Evolutionary conservation across 1,140 invertebrate genomes (phyloP), one percentile per base, ranked within the genome.

Genomic region (Cephus cinctus): DNA sequence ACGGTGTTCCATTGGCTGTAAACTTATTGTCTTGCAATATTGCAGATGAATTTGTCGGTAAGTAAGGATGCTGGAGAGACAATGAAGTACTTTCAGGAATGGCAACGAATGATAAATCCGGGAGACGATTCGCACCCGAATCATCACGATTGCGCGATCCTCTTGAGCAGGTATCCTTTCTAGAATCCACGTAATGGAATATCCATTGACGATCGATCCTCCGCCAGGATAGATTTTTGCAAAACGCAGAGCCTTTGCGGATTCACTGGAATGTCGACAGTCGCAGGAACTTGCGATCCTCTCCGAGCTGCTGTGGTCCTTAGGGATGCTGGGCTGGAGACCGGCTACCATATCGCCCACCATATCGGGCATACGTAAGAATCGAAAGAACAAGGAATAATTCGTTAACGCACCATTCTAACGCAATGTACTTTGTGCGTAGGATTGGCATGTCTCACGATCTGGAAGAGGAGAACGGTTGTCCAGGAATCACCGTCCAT

Each of bases 141-240:
- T 56, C 86, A 87, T 61, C 86, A 88, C 68, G 86, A 88, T 60
- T 78, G 85, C 3, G 86, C 86, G 5, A 72, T 88, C 53, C 75
- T 88, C 22, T 60, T 88, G 25, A 87, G 86, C 30, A 84, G 81
- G 82, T 85, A 72, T 50, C 63, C 14, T 18, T 9, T 34, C 25
- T 6, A 27, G 6, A n/a, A n/a, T n/a, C n/a, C 25, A n/a, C 25
- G 25, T 8, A 27, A 27, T 8, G 6, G 6, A n/a, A 27, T 27
- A 8, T 27, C 25, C 25, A n/a, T 27, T n/a, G 25, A 27, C 25
- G 25, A 27, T n/a, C 25, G 25, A 47, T 11, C 31, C 32, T 39
- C 40, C 16, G 27, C n/a, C 50, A 83, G 81, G 55, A 72, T 73
- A 41, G 75, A 83, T 61, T 81, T 83, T 45, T 83, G 81, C 59